Conservation (phyloP, 2,888 invertebrate species). For the Malthinus seriepunctatus region DNA sequence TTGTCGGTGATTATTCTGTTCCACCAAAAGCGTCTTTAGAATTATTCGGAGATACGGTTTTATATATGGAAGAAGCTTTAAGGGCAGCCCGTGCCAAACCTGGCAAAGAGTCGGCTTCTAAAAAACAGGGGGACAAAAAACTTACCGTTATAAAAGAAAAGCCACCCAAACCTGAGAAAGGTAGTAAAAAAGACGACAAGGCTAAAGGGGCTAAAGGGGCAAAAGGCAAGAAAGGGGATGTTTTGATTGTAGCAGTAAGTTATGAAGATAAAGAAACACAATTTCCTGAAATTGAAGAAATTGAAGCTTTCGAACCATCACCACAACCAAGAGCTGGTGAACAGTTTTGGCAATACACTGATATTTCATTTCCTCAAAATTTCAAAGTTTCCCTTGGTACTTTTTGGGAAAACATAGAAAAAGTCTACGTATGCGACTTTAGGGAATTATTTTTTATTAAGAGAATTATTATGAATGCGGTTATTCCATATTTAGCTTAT, state of each 20-base stretch:
- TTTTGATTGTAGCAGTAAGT: conserved; percentile 32
- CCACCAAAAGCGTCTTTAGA: conserved; percentile 50
- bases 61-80: conserved; percentile 36
- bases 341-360: conserved; percentile 50
- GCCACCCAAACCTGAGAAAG: conserved; percentile 18
- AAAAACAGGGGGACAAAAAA: conserved; percentile 30
- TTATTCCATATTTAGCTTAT: conserved; percentile 62
- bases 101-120: conserved; percentile 20
- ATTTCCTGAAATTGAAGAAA: conserved; percentile 42
- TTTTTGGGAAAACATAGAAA: conserved; percentile 55
- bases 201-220: conserved; percentile 9
- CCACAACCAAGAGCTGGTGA: conserved; percentile 44
- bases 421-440: conserved; percentile 57
- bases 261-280: conserved; percentile 46
- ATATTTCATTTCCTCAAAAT: conserved; percentile 43
- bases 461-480: conserved; percentile 58
- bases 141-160: conserved; percentile 20
- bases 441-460: conserved; percentile 62
- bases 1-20: conserved; percentile 51
- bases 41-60: conserved; percentile 50
- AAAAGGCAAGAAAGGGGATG: conserved; percentile 11
- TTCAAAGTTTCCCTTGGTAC: conserved; percentile 47
- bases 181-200: conserved; percentile 22
- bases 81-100: conserved; percentile 6
- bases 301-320: conserved; percentile 21